A percentile compares a stretch with the other conserved stretches of the same genome.
Evolutionary conservation across 1,140 invertebrate species (phyloP).

Genomic region (Drepana arcuata): DNA sequence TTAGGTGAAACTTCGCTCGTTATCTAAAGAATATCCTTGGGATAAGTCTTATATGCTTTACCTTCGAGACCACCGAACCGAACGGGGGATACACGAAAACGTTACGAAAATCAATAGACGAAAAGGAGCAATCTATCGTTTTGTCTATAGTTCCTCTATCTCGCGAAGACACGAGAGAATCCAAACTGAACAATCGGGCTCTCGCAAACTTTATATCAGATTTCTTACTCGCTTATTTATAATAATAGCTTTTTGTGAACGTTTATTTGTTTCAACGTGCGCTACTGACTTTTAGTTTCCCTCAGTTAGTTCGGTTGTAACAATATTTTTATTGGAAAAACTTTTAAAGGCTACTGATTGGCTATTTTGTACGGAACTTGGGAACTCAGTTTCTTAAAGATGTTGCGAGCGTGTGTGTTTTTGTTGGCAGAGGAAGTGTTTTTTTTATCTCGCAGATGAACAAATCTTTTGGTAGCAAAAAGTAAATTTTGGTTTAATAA

Average conservation of each 20-base stretch:
- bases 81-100: conserved; percentile 5
- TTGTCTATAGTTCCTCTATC: conserved; percentile 9
- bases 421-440: no score
- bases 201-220: conserved; percentile 10
- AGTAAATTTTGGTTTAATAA: no score
- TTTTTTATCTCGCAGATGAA: no score
- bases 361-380: no score
- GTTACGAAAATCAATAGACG: conserved; percentile 11
- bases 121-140: conserved; percentile 13
- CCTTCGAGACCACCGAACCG: conserved; percentile 6
- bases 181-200: conserved; percentile 1
- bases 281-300: no score
- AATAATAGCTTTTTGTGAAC: conserved; percentile 4
- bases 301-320: no score
- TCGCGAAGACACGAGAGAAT: conserved; percentile 8
- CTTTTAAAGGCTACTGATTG: no score
- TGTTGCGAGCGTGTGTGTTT: no score
- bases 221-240: conserved; percentile 8
- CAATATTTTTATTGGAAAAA: no score
- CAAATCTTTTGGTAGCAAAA: no score
- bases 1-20: conserved; percentile 13
- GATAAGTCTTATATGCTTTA: conserved; percentile 7
- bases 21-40: conserved; percentile 13
- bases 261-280: conserved; percentile 2
- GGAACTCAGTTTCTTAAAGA: no score